These are phyloP conservation scores for Hemicrepidius hirtus DNA, from an alignment of 2,888 invertebrate species.

Conservation along the genomic window DNA sequence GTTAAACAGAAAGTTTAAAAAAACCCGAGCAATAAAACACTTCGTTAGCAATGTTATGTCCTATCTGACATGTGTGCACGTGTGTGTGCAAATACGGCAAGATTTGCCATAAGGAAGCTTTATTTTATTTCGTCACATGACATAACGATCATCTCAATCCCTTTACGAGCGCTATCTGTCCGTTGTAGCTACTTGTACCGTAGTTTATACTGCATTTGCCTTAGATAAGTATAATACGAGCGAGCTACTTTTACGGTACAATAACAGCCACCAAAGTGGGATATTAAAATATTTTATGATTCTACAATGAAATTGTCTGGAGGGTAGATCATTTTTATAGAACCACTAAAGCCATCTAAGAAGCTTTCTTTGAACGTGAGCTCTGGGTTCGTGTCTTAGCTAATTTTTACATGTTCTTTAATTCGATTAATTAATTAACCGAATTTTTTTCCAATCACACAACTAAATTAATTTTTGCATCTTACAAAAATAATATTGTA, in stretches of 20 bases:
- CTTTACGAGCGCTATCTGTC: slow-evolving; percentile 68
- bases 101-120: slow-evolving; percentile 50
- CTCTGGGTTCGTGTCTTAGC: neutral
- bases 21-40: slow-evolving; percentile 36
- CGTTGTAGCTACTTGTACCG: slow-evolving; percentile 66
- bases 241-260: slow-evolving; percentile 71
- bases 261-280: slow-evolving; percentile 70
- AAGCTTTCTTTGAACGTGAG: neutral
- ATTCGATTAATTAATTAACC: too few relatives aligned
- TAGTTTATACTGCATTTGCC: slow-evolving; percentile 65
- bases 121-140: slow-evolving; percentile 59
- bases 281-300: slow-evolving; percentile 70
- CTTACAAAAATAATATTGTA: too few relatives aligned
- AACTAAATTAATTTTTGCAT: too few relatives aligned
- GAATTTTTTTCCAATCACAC: too few relatives aligned
- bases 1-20: neutral
- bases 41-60: slow-evolving; percentile 35
- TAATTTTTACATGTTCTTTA: neutral
- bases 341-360: slow-evolving; percentile 23
- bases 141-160: slow-evolving; percentile 66
- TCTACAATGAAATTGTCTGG: slow-evolving; percentile 51
- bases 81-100: slow-evolving; percentile 47
- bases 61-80: slow-evolving; percentile 43
- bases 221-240: slow-evolving; percentile 67
- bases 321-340: slow-evolving; percentile 26